Evolutionary conservation across 2,888 invertebrate species (phyloP), one percentile per base, ranked within the genome.

Genomic region (Autographa pulchrina): DNA sequence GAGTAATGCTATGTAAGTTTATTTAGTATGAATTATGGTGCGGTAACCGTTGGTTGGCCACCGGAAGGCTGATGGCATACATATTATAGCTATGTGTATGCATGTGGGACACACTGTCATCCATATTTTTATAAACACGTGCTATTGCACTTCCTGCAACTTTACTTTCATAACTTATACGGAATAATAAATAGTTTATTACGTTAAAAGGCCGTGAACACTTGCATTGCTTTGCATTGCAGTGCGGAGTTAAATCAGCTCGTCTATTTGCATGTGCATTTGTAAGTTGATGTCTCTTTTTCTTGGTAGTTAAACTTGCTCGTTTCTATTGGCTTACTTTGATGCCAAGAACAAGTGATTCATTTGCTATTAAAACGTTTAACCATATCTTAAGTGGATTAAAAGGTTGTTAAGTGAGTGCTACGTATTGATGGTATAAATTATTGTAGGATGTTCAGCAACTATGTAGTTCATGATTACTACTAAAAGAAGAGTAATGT

Each of bases 21-120:
- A 75, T 81, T 78, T 82, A 83, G 78, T 82, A 83, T 81, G 77
- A 83, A 84, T 80, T 86, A 89, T 88, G 88, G 88, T 87, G 82
- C 77, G 84, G 82, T 88, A 88, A 91, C 89, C 85, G 90, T 89
- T 86, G 77, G 74, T 81, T 77, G 80, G 79, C 73, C 83, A 87
- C 93, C 93, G 94, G 94, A 94, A 93, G 92, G 89, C 86, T 87
- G 78, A 80, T 89, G 90, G 86, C 91, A 90, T 89, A 92, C 88
- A 88, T 90, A 88, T 86, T 85, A 83, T 86, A 86, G 82, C 74
- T 80, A 82, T 76, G 78, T 71, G 81, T 82, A 89, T 89, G 90
- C 86, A 91, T 90, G 85, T 92, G 85, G 91, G 89, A 88, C 91
- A 89, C 72, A 82, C 75, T 81, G 86, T 87, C 90, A 87, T 89